Conservation (phyloP, 2,888 invertebrate genomes). For the Spialia ferax region DNA sequence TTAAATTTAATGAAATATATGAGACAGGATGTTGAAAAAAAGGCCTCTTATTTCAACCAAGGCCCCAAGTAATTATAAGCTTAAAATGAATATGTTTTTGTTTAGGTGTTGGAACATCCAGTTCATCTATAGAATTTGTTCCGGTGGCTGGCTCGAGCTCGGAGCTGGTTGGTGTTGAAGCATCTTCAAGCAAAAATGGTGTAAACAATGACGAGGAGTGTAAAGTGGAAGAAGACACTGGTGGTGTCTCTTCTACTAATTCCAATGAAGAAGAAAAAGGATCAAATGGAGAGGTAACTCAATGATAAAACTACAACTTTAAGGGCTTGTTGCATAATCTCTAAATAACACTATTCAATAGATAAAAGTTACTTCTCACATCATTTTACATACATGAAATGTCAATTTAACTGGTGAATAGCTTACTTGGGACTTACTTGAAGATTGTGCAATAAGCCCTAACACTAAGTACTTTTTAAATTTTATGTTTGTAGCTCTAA, state of each 20-base stretch:
- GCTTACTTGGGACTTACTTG: too few species aligned
- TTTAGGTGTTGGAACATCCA: conserved; percentile 64
- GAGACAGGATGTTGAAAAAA: too few species aligned
- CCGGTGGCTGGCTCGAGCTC: conserved; percentile 73
- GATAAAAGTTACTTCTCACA: too few species aligned
- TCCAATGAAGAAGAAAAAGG: conserved; percentile 74
- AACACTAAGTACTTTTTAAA: not conserved
- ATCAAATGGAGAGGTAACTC: conserved; percentile 75
- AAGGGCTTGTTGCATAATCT: too few species aligned
- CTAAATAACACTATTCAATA: too few species aligned
- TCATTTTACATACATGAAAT: too few species aligned
- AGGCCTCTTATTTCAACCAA: too few species aligned
- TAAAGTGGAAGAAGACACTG: conserved; percentile 73
- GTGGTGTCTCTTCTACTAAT: conserved; percentile 82
- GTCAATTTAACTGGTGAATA: too few species aligned
- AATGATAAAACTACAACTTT: not conserved
- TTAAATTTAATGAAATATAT: too few species aligned
- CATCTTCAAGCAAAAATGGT: conserved; percentile 73
- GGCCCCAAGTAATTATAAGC: too few species aligned
- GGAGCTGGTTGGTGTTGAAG: conserved; percentile 61
- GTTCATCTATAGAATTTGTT: conserved; percentile 66
- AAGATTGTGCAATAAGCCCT: too few species aligned
- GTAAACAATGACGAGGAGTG: conserved; percentile 51
- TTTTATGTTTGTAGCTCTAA: not conserved
- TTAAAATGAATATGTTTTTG: too few species aligned